phyloP scores from a whole-genome alignment of 2,888 invertebrate genomes.

The Caenorhabditis angaria region DNA sequence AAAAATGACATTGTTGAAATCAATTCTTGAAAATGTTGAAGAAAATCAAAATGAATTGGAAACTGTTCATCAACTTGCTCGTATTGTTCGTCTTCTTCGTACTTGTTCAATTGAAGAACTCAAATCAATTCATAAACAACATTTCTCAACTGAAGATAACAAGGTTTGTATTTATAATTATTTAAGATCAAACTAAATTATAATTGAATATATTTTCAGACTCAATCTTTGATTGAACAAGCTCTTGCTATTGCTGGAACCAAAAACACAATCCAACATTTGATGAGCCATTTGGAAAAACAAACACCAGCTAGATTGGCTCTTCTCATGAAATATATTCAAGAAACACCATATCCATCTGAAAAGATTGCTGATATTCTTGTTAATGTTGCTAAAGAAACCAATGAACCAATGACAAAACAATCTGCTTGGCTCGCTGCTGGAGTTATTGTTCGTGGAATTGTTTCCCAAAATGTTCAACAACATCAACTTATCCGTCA shows the following conservation, averaged over 20 bases:
- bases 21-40: constrained; percentile 37
- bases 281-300: constrained; percentile 41
- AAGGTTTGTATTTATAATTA: constrained; percentile 12
- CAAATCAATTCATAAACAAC: constrained; percentile 42
- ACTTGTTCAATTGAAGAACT: constrained; percentile 54
- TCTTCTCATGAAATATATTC: constrained; percentile 50
- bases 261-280: constrained; percentile 48
- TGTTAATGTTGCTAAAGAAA: constrained; percentile 24
- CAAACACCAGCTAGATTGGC: constrained; percentile 31
- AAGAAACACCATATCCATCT: constrained; percentile 48
- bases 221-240: constrained; percentile 48
- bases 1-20: constrained; percentile 33
- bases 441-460: constrained; percentile 44
- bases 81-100: constrained; percentile 60
- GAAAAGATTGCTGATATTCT: constrained; percentile 38
- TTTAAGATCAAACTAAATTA: constrained; percentile 13
- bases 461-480: constrained; percentile 16
- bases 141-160: constrained; percentile 29
- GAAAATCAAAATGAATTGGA: constrained; percentile 42
- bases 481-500: constrained; percentile 32
- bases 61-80: constrained; percentile 42
- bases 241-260: constrained; percentile 57
- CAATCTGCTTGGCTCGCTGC: constrained; percentile 52
- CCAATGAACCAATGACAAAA: constrained; percentile 28
- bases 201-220: constrained; percentile 9